phyloP scores from a whole-genome alignment of 1,140 invertebrate species.

The Dolichoris vasculosae region DNA sequence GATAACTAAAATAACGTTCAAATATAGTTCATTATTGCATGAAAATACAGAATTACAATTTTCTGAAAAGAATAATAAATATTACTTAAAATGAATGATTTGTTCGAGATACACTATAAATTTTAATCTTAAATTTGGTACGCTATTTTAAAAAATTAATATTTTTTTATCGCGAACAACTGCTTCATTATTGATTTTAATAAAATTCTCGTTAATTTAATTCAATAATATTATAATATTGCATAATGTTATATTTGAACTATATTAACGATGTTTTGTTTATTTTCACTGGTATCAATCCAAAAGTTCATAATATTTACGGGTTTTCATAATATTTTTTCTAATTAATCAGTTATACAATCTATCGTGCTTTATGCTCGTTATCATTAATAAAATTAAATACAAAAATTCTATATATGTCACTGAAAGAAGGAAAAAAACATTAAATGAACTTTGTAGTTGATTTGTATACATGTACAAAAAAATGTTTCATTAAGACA shows the following conservation, averaged over 20 bases:
- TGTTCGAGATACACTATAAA: neutral
- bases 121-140: neutral
- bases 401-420: neutral
- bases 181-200: neutral
- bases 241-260: neutral
- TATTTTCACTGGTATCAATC: neutral
- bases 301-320: neutral
- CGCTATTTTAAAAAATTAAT: neutral
- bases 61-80: neutral
- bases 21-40: neutral
- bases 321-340: neutral
- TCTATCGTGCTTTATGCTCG: neutral
- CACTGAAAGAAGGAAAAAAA: neutral
- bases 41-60: neutral
- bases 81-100: too few species aligned
- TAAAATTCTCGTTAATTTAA: neutral
- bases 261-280: neutral
- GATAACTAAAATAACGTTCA: neutral
- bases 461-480: neutral
- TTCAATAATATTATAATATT: neutral
- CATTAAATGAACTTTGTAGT: neutral
- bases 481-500: neutral
- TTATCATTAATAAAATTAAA: slow-evolving; percentile 4
- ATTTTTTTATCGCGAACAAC: neutral
- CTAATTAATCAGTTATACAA: neutral